Evolutionary conservation across 2,797 vertebrate genomes (phyloP).

Genomic region (Sphaeramia orbicularis): DNA sequence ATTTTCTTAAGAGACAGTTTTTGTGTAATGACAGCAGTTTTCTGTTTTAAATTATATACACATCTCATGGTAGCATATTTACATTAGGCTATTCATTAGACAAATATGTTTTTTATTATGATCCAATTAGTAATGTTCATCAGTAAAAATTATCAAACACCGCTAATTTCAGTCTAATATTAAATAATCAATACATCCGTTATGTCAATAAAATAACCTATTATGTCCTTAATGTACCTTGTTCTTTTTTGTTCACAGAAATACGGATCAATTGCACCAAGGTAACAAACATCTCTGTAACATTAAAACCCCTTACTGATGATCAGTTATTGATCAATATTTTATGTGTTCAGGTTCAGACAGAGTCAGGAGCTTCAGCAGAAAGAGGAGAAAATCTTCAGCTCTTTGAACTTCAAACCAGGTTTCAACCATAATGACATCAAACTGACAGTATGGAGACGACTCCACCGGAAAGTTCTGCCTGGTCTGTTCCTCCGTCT

Average conservation of each 20-base stretch:
- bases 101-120: too few relatives aligned
- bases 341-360: constrained; percentile 57
- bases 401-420: constrained; percentile 86
- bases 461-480: constrained; percentile 85
- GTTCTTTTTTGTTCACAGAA: constrained; percentile 77
- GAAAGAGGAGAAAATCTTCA: constrained; percentile 78
- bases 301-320: background rate
- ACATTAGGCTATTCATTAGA: too few relatives aligned
- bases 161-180: too few relatives aligned
- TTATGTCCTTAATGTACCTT: too few relatives aligned
- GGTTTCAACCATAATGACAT: constrained; percentile 89
- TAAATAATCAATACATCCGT: background rate
- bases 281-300: constrained; percentile 67
- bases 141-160: too few relatives aligned
- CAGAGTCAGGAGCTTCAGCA: constrained; percentile 76
- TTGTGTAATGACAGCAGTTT: too few relatives aligned
- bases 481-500: constrained; percentile 75
- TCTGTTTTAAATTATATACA: too few relatives aligned
- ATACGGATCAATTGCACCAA: constrained; percentile 80
- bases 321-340: background rate
- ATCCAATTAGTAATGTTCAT: too few relatives aligned
- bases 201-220: too few relatives aligned
- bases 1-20: too few relatives aligned
- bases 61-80: too few relatives aligned
- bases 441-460: constrained; percentile 89